Evolutionary conservation across 2,797 vertebrate species (phyloP).

Genomic region (Diplodus sargus): DNA sequence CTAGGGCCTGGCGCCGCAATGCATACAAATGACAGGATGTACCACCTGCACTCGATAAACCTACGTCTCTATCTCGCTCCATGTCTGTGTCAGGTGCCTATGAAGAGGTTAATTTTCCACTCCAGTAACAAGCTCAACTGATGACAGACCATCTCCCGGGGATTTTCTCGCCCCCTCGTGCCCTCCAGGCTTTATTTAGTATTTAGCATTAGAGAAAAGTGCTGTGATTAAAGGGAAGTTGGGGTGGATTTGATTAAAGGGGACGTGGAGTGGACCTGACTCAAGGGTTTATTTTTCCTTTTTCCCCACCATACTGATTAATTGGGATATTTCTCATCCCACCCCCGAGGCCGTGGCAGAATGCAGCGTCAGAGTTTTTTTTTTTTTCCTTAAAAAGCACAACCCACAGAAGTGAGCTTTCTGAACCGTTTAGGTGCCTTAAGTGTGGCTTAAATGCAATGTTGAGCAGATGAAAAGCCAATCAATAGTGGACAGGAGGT

Average conservation of each 20-base stretch:
- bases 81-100: slow-evolving; percentile 50
- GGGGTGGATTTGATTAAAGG: slow-evolving; percentile 75
- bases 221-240: slow-evolving; percentile 71
- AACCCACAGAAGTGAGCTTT: slow-evolving; percentile 59
- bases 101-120: slow-evolving; percentile 72
- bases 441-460: slow-evolving; percentile 58
- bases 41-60: neutral
- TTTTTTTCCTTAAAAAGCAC: slow-evolving; percentile 33
- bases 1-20: neutral
- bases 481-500: slow-evolving; percentile 54
- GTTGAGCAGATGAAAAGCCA: slow-evolving; percentile 56
- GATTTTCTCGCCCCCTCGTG: slow-evolving; percentile 48
- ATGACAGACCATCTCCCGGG: slow-evolving; percentile 61
- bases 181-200: slow-evolving; percentile 68
- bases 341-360: slow-evolving; percentile 63
- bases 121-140: slow-evolving; percentile 57
- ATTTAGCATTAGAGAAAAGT: slow-evolving; percentile 68
- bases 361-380: slow-evolving; percentile 63
- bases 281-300: slow-evolving; percentile 60
- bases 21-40: slow-evolving; percentile 31
- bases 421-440: slow-evolving; percentile 60
- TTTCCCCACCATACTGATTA: slow-evolving; percentile 56
- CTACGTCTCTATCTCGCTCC: slow-evolving; percentile 8
- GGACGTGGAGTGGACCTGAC: slow-evolving; percentile 61
- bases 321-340: slow-evolving; percentile 69